Evolutionary conservation across 2,888 invertebrate genomes (phyloP), one percentile per base, ranked within the genome.

Genomic region (Penaeus monodon): DNA sequence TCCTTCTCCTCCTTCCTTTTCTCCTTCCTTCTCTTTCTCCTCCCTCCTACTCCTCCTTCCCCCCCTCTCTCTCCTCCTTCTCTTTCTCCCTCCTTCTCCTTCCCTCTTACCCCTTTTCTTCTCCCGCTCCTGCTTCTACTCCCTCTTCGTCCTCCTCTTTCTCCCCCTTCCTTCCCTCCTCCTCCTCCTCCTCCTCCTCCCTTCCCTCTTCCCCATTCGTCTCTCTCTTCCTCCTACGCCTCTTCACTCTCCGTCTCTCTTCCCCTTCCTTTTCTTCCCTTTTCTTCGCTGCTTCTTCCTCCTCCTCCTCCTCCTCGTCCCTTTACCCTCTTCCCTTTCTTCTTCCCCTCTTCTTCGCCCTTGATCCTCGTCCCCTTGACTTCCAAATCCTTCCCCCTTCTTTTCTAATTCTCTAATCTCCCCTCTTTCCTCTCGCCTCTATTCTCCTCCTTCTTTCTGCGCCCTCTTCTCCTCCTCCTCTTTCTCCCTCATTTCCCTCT

Each of bases 21-120:
- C 3, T 3, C 3, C 33, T 33, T 33, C 3, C 33, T 33, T 33
- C 33, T 33, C 33, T 3, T 33, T 33, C 33, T 33, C 33, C 3
- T 3, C 33, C 3, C 3, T 3, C 33, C 3, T 3, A 2, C 3
- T 3, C 33, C 3, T 33, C 33, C 3, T 3, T 33, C 33, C 33
- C 3, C 1, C 33, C 1, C 3, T 2, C 3, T 33, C 33, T 3
- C 2, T 3, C 33, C 3, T 3, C 3, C 33, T 3, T 3, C 3
- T 3, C 33, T 33, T 2, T 3, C 3, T 3, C 33, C 3, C 1
- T 33, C 3, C 33, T 3, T 3, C 3, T 3, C 3, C 3, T 3
- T 1, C 3, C 33, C 33, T 33, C 33, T 3, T 33, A 1, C 3
- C 3, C 3, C 33, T 33, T 3, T 3, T 33, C 33, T 3, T 33